Base-by-base conservation (phyloP, 2,113 vertebrate species). In the Ammodytes dubius region DNA sequence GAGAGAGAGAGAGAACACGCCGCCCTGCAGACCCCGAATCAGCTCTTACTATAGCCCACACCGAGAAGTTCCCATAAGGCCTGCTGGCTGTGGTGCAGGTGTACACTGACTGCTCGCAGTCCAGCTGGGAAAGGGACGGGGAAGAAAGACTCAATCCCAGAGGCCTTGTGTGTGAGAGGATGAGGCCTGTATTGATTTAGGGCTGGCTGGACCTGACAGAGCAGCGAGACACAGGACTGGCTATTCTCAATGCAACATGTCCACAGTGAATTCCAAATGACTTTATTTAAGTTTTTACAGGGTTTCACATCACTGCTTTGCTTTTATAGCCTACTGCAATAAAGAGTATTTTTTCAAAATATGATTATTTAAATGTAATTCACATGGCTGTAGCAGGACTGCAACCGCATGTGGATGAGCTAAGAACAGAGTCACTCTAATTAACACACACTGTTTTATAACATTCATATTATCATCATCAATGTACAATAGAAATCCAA, bases 1-100 rank as follows among this genome's bases (percentile, higher is more conserved):
- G 5, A n/a, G 5, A 39, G 10, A 56, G 10, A 42, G 49, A 27
- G 45, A 37, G 17, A 27, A 45, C 64, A 87, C 57, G n/a, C 68
- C 61, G 50, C 45, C 65, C 71, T 35, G 65, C 75, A 84, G 90
- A 91, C 83, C 79, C 80, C 12, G 82, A 77, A 79, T 92, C 89
- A 91, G 91, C 71, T 90, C 11, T 46, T 50, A 58, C n/a, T n/a
- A n/a, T n/a, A n/a, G n/a, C n/a, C n/a, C n/a, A n/a, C 49, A 42
- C 39, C 42, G 43, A 39, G 1, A n/a, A 64, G 60, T 40, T 61
- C 14, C 40, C 13, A 12, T 42, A 7, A 39, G 50, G 13, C 49
- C 17, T 11, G 37, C n/a, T 54, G 74, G 37, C n/a, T 54, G 74
- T 46, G 53, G 45, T 70, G 79, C 70, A 88, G 82, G 86, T 84